Base-by-base conservation (phyloP, 2,888 invertebrate species). In the Drosophila putrida region DNA sequence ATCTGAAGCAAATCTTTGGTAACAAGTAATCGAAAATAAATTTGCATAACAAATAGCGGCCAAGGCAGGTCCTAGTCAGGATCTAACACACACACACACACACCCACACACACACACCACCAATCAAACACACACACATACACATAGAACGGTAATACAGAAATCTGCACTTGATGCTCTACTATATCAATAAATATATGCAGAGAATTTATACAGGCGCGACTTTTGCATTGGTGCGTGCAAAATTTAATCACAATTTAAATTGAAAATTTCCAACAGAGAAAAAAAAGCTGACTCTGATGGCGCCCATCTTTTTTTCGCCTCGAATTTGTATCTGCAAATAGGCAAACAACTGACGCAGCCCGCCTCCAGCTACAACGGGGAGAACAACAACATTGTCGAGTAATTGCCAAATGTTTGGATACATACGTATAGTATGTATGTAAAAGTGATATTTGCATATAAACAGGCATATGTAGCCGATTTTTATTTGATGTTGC, bases 1-100 rank as follows among this genome's bases (percentile, higher is more conserved):
- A 86, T 86, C 87, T 82, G 80, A 68, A 72, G 82, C 75, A 86
- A 86, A 89, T 89, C 89, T 89, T 89, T 82, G 89, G 88, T 87
- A 87, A 89, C 89, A 87, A 84, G 86, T 85, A 89, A 89, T 89
- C 89, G 88, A 82, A 87, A 89, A 88, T 88, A 88, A 89, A 87
- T 87, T 87, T 87, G 82, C 86, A 87, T 89, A 80, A 85, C 89
- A 89, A 87, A 89, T 88, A 76, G 75, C 62, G 75, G 69, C 62
- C 70, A 51, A 68, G 39, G 51, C n/a, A 47, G 15, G n/a, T 44
- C n/a, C 60, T 73, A 55, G 62, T 39, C 49, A 50, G 64, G 35
- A 61, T 49, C 54, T 64, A 44, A 36, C 75, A 39, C 43, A 51
- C 41, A 49, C 31, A 38, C n/a, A 39, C 38, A 50, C 43, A 25